Evolutionary conservation across 1,140 invertebrate genomes (phyloP).

Genomic region (Apis cerana): DNA sequence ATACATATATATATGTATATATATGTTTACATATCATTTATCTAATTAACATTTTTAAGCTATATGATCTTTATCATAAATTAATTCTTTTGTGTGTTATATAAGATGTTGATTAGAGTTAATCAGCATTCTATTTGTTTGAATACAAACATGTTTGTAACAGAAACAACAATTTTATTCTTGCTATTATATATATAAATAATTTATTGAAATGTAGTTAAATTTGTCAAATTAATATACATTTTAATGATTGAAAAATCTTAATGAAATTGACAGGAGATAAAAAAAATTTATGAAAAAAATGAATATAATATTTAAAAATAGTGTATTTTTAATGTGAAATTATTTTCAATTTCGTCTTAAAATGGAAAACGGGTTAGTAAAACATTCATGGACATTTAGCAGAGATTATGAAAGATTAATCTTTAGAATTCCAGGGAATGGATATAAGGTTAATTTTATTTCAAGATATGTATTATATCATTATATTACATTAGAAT

Average conservation of each 20-base stretch:
- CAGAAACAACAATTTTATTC: not conserved
- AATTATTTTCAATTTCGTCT: not conserved
- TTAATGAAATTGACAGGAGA: constrained; percentile 41
- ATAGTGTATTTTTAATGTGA: not conserved
- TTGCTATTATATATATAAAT: not conserved
- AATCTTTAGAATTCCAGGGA: constrained; percentile 2
- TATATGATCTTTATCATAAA: not conserved
- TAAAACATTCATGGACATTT: constrained; percentile 24
- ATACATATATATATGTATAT: too few species aligned
- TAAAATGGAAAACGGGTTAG: constrained; percentile 10
- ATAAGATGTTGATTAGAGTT: constrained; percentile 65
- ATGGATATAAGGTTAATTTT: constrained; percentile 45
- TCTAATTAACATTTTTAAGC: not conserved
- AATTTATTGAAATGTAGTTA: not conserved
- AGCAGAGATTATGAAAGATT: constrained; percentile 30
- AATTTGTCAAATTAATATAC: constrained; percentile 6
- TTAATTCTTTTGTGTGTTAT: constrained; percentile 59
- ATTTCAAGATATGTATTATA: not conserved
- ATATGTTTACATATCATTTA: not conserved
- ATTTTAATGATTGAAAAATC: not conserved
- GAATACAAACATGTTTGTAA: constrained; percentile 32
- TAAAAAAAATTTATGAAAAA: not conserved
- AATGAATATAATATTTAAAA: not conserved
- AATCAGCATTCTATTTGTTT: constrained; percentile 56
- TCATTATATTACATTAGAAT: constrained; percentile 4